Conservation (phyloP, 2,113 vertebrate species). For the Tinamus guttatus region DNA sequence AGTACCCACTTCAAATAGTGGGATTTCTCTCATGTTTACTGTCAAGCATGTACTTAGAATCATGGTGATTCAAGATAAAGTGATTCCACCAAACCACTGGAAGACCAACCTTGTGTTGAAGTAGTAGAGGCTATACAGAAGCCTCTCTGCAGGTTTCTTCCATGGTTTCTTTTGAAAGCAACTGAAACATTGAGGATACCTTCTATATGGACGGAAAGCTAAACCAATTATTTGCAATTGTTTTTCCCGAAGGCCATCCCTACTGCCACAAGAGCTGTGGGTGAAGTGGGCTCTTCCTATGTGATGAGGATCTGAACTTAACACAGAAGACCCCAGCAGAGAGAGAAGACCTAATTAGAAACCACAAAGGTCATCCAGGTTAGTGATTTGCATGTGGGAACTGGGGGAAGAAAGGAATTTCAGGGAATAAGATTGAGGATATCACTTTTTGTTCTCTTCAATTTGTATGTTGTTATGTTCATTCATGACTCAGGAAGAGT, state of each 20-base stretch:
- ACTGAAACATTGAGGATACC: neutral
- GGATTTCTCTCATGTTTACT: neutral
- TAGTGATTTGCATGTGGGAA: neutral
- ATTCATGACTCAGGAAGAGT: neutral
- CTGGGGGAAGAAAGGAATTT: neutral
- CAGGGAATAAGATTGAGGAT: neutral
- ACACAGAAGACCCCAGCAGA: neutral
- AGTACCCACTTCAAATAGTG: neutral
- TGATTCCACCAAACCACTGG: neutral
- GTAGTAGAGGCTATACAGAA: neutral
- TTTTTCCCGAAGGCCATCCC: conserved; percentile 1
- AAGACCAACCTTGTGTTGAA: neutral
- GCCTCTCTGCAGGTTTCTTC: neutral
- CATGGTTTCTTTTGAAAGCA: neutral
- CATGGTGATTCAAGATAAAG: neutral
- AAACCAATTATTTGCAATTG: neutral
- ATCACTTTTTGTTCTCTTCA: neutral
- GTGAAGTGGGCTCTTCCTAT: neutral
- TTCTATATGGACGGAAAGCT: neutral
- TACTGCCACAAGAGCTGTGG: neutral
- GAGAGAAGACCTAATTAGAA: neutral
- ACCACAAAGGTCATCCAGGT: neutral
- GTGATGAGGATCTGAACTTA: neutral
- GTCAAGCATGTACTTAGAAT: neutral
- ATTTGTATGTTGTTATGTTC: neutral